These are phyloP conservation scores for Drosophila paulistorum DNA, from an alignment of 1,140 invertebrate species.

Conservation along the genomic window DNA sequence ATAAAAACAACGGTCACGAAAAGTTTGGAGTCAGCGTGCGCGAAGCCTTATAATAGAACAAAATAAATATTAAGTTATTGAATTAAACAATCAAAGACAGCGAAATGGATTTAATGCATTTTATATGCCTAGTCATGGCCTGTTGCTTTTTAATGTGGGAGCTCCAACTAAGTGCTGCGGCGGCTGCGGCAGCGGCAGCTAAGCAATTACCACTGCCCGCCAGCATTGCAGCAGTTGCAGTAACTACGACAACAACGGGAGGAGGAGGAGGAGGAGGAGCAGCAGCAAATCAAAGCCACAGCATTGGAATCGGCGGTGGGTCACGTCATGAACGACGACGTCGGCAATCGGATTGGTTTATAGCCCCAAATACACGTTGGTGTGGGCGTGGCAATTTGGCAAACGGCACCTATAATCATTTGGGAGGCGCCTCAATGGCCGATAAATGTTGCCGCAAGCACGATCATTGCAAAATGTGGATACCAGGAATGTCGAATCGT, in stretches of 20 bases:
- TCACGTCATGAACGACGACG: conserved; percentile 70
- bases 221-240: conserved; percentile 39
- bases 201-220: conserved; percentile 56
- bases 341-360: conserved; percentile 85
- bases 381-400: conserved; percentile 90
- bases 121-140: conserved; percentile 37
- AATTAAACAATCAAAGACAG: conserved; percentile 22
- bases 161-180: conserved; percentile 41
- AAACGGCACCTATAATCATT: conserved; percentile 86
- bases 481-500: conserved; percentile 87
- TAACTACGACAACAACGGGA: conserved; percentile 11
- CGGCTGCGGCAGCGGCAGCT: conserved; percentile 36
- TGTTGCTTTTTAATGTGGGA: conserved; percentile 14
- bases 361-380: conserved; percentile 92
- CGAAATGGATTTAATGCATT: conserved; percentile 29
- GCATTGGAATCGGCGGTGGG: neutral
- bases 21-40: conserved; percentile 6
- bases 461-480: conserved; percentile 89
- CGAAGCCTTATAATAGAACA: conserved; percentile 11
- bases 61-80: conserved; percentile 15
- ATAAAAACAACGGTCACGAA: conserved; percentile 7
- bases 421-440: conserved; percentile 87
- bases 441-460: conserved; percentile 93
- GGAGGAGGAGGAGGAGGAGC: too few relatives aligned
- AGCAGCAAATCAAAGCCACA: conserved; percentile 28